A percentile compares a stretch with the other conserved stretches of the same genome.
Evolutionary conservation across 2,797 vertebrate species (phyloP).

Genomic region (Sphenodon punctatus): DNA sequence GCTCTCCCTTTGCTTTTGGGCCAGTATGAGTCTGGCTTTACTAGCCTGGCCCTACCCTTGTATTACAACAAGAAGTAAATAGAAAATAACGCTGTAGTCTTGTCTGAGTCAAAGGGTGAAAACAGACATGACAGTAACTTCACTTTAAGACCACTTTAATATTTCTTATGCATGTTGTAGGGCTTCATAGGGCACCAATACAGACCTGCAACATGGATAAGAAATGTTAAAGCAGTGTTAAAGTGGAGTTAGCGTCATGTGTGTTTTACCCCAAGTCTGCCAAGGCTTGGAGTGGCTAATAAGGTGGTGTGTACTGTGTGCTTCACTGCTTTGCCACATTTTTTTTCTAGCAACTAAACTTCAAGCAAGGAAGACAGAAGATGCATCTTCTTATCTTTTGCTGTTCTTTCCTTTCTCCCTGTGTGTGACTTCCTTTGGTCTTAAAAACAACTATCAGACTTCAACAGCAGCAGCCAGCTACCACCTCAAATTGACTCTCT

Average conservation of each 20-base stretch:
- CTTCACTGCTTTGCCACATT: constrained; percentile 25
- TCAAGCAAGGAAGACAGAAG: constrained; percentile 30
- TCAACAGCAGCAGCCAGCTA: constrained; percentile 2
- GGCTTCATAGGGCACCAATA: too few species aligned
- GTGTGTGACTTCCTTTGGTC: constrained; percentile 3
- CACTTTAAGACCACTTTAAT: too few species aligned
- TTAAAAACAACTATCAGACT: neutral
- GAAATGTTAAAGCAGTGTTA: too few species aligned
- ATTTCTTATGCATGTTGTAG: too few species aligned
- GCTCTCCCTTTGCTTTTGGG: neutral
- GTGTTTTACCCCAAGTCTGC: neutral
- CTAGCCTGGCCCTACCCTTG: neutral
- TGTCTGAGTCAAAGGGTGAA: too few species aligned
- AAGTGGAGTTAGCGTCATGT: too few species aligned
- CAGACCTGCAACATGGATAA: too few species aligned
- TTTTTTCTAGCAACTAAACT: constrained; percentile 44
- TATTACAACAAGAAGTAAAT: neutral
- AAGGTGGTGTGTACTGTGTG: neutral
- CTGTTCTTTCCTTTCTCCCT: neutral
- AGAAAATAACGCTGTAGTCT: neutral
- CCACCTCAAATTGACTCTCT: constrained; percentile 16
- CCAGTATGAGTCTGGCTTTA: neutral
- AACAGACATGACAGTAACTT: too few species aligned
- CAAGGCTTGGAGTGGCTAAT: constrained; percentile 4
- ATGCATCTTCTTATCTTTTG: neutral